Evolutionary conservation across 2,797 vertebrate species (phyloP).

Genomic region (Pseudochaenichthys georgianus): DNA sequence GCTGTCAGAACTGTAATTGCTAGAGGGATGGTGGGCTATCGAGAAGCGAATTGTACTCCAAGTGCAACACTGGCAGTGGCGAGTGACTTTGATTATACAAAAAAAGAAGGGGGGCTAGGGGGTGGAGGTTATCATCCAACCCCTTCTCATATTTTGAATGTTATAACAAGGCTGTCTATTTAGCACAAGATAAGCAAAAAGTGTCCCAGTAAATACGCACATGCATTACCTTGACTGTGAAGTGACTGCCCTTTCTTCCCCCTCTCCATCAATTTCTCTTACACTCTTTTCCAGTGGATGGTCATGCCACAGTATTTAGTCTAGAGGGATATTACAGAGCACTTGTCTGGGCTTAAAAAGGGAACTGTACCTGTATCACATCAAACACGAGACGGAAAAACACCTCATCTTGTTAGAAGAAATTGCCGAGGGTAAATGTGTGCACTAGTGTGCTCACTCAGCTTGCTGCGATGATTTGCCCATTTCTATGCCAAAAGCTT

Average conservation of each 20-base stretch:
- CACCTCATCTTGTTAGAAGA: constrained; percentile 67
- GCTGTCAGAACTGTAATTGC: constrained; percentile 87
- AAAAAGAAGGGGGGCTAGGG: constrained; percentile 57
- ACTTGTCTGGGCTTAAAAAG: constrained; percentile 64
- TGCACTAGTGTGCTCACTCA: constrained; percentile 66
- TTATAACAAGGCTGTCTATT: constrained; percentile 77
- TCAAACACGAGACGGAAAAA: constrained; percentile 65
- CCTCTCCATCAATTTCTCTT: constrained; percentile 16
- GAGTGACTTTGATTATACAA: constrained; percentile 84
- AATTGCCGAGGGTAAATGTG: constrained; percentile 70
- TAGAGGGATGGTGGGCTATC: constrained; percentile 84
- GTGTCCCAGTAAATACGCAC: constrained; percentile 57
- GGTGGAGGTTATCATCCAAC: constrained; percentile 77
- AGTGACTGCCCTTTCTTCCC: constrained; percentile 5
- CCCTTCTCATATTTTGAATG: constrained; percentile 68
- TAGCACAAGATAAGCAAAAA: constrained; percentile 72
- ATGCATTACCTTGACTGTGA: constrained; percentile 44
- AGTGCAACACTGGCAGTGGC: constrained; percentile 70
- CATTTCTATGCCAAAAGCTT: constrained; percentile 69
- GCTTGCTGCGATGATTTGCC: constrained; percentile 73
- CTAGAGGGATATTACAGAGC: constrained; percentile 51
- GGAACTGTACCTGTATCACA: constrained; percentile 69
- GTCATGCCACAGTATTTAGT: constrained; percentile 54
- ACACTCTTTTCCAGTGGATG: constrained; percentile 31
- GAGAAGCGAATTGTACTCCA: constrained; percentile 78